A percentile compares a stretch with the other conserved stretches of the same genome.
Evolutionary conservation across 64 coral and sea anemone species (phyloP).

Genomic region (Dendronephthya gigantea): DNA sequence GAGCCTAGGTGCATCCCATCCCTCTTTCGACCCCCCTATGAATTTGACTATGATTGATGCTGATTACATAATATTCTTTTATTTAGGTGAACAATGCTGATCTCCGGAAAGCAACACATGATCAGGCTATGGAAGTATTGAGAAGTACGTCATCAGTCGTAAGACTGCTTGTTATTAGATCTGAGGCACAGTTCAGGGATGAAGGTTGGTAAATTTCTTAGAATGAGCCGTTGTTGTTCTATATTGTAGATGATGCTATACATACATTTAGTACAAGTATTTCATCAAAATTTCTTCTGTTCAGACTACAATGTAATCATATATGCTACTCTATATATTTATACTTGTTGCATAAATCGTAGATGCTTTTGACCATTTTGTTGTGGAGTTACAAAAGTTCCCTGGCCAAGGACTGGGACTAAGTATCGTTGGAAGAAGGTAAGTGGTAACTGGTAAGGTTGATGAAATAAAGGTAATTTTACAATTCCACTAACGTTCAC

Average conservation of each 20-base stretch:
- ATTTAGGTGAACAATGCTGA: constrained; percentile 68
- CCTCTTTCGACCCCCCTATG: too few relatives aligned
- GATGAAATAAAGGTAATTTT: not conserved
- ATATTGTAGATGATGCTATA: not conserved
- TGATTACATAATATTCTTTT: not conserved
- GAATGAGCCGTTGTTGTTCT: not conserved
- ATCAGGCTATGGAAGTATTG: constrained; percentile 72
- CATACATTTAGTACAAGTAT: not conserved
- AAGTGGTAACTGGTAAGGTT: not conserved
- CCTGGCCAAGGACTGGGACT: constrained; percentile 92
- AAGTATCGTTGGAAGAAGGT: constrained; percentile 92
- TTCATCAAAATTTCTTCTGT: too few relatives aligned
- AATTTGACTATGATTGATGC: not conserved
- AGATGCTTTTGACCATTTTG: constrained; percentile 77
- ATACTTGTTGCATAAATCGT: not conserved
- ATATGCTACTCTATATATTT: not conserved
- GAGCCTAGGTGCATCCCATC: too few relatives aligned
- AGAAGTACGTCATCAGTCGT: constrained; percentile 68
- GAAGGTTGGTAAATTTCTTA: constrained; percentile 41
- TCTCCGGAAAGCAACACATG: constrained; percentile 69
- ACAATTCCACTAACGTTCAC: not conserved
- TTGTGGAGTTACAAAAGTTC: constrained; percentile 55
- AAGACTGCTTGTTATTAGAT: constrained; percentile 60
- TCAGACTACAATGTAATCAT: too few relatives aligned
- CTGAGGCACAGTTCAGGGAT: constrained; percentile 86